These are phyloP conservation scores for Cetoscarus ocellatus DNA, from an alignment of 2,797 vertebrate species.

Conservation along the genomic window DNA sequence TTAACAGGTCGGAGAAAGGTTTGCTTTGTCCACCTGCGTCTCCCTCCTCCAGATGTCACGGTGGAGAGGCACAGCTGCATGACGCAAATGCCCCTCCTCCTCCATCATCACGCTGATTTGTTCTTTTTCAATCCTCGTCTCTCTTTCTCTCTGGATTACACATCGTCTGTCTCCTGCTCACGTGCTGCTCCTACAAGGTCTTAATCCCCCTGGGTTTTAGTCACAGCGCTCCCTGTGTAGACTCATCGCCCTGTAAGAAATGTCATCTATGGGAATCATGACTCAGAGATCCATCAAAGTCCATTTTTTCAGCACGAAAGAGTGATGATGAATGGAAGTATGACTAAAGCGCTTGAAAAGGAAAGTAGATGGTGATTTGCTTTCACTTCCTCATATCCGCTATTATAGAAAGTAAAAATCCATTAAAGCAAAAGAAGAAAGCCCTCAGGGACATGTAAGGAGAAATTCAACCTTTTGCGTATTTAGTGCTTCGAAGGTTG, in stretches of 20 bases:
- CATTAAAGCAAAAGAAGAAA: background rate
- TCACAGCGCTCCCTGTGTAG: constrained; percentile 8
- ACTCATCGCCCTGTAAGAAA: background rate
- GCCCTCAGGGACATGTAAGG: background rate
- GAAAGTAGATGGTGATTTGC: background rate
- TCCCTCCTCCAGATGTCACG: constrained; percentile 49
- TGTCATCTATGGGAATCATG: background rate
- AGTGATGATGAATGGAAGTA: background rate
- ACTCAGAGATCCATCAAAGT: constrained; percentile 3
- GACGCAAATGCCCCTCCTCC: constrained; percentile 40
- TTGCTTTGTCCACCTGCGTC: constrained; percentile 27
- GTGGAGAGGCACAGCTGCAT: constrained; percentile 54
- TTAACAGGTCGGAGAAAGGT: constrained; percentile 11
- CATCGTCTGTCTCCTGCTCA: constrained; percentile 44
- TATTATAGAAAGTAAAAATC: background rate
- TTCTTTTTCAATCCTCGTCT: constrained; percentile 58
- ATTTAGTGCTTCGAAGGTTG: background rate
- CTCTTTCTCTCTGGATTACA: constrained; percentile 60
- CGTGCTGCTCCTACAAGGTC: constrained; percentile 44
- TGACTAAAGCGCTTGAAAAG: background rate
- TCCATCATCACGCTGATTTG: constrained; percentile 37
- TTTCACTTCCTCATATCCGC: background rate
- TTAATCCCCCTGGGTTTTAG: constrained; percentile 54
- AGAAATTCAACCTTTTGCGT: background rate
- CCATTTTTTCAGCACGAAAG: background rate